Evolutionary conservation across 2,113 vertebrate genomes (phyloP), one percentile per base, ranked within the genome.

Genomic region (Corythaeola cristata): DNA sequence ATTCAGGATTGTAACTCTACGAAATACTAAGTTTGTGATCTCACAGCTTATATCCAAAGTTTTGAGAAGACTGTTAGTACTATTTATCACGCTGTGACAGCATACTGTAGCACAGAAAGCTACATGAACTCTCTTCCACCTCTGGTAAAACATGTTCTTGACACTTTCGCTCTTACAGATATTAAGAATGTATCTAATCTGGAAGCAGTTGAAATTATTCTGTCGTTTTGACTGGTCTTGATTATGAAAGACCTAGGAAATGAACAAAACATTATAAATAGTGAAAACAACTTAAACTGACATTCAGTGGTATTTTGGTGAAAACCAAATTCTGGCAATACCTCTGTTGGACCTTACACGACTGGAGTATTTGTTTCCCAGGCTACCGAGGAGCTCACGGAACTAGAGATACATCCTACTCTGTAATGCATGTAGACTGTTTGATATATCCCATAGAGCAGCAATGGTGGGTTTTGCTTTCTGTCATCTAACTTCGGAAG

Each of bases 141-240:
- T 17, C 98, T 98, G 14, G 97, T 97, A 76, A 98, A 97, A 91
- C 98, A 98, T 59, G 98, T 97, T 98, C 98, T 99, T 37, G 97
- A 97, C 5, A 88, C 45, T 95, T 96, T 21, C 98, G 98, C 11
- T 98, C 98, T 94, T 98, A 96, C 37, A 98, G 97, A 85, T 45
- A 22, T 0, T 17, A 98, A 88, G 68, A 99, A 99, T 21, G 98
- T 96, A 66, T 99, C 98, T 56, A 21, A 73, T 81, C 30, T 72
- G 77, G 16, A 60, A 74, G 20, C 15, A 26, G 47, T 24, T 72
- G 26, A 67, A 86, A 68, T 68, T 23, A 35, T 14, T 99, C 98
- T 99, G 47, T 69, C 5, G 1, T 81, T 74, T 76, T 83, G 66
- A 84, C 69, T 77, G 23, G 32, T 86, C 37, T 93, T 59, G 15